Base-by-base conservation (phyloP, 2,797 vertebrate genomes). In the Melanotaenia parkinsoni region DNA sequence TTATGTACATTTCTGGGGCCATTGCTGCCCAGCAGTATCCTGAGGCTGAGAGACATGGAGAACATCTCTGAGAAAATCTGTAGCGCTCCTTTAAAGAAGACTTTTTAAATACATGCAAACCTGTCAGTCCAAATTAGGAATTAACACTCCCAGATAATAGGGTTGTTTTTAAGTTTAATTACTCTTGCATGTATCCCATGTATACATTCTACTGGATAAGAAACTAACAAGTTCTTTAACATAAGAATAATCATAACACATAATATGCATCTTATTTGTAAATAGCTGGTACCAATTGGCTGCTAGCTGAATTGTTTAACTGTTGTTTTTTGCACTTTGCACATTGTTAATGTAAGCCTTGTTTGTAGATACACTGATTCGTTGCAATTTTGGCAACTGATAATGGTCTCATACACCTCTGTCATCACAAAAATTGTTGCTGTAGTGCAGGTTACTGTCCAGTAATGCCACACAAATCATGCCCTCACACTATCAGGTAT, bases 401-500 rank as follows among this genome's bases (percentile, higher is more conserved):
- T 76, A 82, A 80, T 56, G 35, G 57, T 30, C 38, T n/a, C 16
- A 28, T 38, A 59, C 26, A 18, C n/a, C 22, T 30, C n/a, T 45
- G 9, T 12, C n/a, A 61, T 69, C 61, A 37, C 30, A 76, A 47
- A 58, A 60, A 58, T 35, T 32, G 60, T 20, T 14, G 10, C 38
- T 54, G 20, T 11, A 28, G 26, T 58, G 16, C 61, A 61, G 63
- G 16, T 40, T n/a, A 14, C 3, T 40, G 12, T 58, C 53, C 26
- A 57, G 24, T 69, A 59, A 76, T 67, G 47, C 28, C 66, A 63
- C 80, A 83, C 63, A 73, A 82, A 84, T 84, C 74, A 63, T 47
- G 51, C 61, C 70, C 51, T 58, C 35, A 57, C 79, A 79, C 79
- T 71, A 66, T 84, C 81, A 66, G 82, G 70, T 86, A 47, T 72